phyloP scores from a whole-genome alignment of 1,140 invertebrate genomes.

The Zeugodacus cucurbitae region DNA sequence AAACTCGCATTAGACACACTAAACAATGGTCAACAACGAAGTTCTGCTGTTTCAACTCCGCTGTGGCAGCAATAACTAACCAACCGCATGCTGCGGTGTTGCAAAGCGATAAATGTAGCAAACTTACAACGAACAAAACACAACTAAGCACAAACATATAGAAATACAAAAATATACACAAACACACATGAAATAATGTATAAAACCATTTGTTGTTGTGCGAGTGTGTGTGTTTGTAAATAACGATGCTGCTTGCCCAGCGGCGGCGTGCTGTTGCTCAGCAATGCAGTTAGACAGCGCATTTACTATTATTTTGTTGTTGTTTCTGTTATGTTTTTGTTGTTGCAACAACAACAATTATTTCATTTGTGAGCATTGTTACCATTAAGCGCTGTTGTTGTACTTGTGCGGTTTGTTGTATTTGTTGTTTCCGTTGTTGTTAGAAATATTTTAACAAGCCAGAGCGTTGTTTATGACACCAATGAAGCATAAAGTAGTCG shows the following conservation, averaged over 20 bases:
- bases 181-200: not conserved
- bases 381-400: not conserved
- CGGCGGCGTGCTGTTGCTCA: not conserved
- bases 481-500: constrained; percentile 36
- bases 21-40: constrained; percentile 5
- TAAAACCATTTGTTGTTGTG: not conserved
- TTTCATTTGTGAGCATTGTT: not conserved
- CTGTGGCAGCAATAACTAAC: not conserved
- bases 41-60: not conserved
- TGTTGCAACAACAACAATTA: not conserved
- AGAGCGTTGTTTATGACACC: constrained; percentile 35
- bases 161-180: not conserved
- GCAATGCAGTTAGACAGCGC: not conserved
- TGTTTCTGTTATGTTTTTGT: not conserved
- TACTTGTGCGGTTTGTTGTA: not conserved
- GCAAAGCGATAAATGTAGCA: constrained; percentile 28
- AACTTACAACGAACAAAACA: not conserved
- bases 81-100: constrained; percentile 1
- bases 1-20: not conserved
- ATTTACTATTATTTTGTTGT: not conserved
- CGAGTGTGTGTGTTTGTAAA: not conserved
- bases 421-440: constrained; percentile 22
- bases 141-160: not conserved
- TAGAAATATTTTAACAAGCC: constrained; percentile 38
- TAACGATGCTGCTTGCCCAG: not conserved